Conservation (phyloP, 1,140 invertebrate genomes). For the Trachelipus rathkii region DNA sequence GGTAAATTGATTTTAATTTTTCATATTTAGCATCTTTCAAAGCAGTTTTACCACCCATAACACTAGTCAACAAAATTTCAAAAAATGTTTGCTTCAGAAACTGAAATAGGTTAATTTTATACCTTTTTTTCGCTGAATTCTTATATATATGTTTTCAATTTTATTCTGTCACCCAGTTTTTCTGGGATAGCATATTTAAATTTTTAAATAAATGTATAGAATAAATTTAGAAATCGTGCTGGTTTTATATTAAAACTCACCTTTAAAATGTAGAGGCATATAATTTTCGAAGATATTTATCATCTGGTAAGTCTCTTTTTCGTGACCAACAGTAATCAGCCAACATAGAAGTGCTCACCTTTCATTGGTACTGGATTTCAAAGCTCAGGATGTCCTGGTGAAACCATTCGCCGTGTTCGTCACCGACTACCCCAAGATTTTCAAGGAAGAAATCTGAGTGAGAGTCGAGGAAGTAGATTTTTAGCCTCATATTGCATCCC, state of each 20-base stretch:
- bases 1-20: no score
- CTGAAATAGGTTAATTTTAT: slow-evolving; percentile 10
- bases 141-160: slow-evolving; percentile 13
- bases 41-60: no score
- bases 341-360: slow-evolving; percentile 7
- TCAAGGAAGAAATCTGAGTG: slow-evolving; percentile 13
- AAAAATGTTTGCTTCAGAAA: neutral
- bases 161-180: slow-evolving; percentile 4
- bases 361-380: neutral
- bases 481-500: slow-evolving; percentile 19
- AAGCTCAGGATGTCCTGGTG: neutral
- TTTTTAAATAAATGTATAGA: neutral
- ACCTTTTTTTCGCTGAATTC: neutral
- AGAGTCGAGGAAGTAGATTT: slow-evolving; percentile 7
- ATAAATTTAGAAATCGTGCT: neutral
- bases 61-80: slow-evolving; percentile 20
- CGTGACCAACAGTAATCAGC: slow-evolving; percentile 11
- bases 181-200: neutral
- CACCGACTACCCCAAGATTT: neutral
- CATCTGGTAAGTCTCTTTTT: slow-evolving; percentile 13
- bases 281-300: slow-evolving; percentile 16
- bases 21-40: no score
- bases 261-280: slow-evolving; percentile 16
- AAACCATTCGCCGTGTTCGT: slow-evolving; percentile 4
- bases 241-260: slow-evolving; percentile 10